Evolutionary conservation across 2,888 invertebrate genomes (phyloP).

Genomic region (Exephanes ischioxanthus): DNA sequence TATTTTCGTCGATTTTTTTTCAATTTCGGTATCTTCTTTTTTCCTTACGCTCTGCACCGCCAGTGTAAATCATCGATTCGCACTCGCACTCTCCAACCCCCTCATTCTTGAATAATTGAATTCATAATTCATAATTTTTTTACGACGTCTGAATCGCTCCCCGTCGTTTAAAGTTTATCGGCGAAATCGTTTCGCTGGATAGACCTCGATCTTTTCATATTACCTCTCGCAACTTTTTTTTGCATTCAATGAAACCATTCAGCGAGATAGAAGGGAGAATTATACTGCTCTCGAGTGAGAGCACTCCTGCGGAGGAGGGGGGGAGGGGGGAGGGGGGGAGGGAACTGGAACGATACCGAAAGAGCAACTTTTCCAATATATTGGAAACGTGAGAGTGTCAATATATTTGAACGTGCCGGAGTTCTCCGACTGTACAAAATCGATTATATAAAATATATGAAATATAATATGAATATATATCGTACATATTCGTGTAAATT

Average conservation of each 20-base stretch:
- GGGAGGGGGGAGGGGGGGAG: no score
- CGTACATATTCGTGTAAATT: not conserved
- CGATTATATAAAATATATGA: not conserved
- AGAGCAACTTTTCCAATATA: conserved; percentile 48
- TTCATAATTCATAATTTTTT: conserved; percentile 15
- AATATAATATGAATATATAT: not conserved
- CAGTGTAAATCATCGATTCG: conserved; percentile 23
- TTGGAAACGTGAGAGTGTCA: conserved; percentile 43
- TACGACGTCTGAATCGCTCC: not conserved
- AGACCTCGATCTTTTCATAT: not conserved
- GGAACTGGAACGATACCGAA: conserved; percentile 9
- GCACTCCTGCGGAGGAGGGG: not conserved
- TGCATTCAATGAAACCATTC: conserved; percentile 54
- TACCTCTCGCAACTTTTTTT: conserved; percentile 24
- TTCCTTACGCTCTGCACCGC: not conserved
- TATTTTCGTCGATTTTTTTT: conserved; percentile 34
- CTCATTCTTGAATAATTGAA: conserved; percentile 18
- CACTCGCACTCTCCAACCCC: not conserved
- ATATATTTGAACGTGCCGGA: conserved; percentile 10
- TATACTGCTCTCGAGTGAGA: conserved; percentile 9
- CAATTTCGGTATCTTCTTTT: conserved; percentile 10
- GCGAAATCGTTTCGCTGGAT: conserved; percentile 23
- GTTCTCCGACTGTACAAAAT: not conserved
- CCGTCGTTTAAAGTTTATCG: conserved; percentile 30
- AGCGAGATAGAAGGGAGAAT: conserved; percentile 30